Evolutionary conservation across 2,113 vertebrate genomes (phyloP).

Genomic region (Strix uralensis): DNA sequence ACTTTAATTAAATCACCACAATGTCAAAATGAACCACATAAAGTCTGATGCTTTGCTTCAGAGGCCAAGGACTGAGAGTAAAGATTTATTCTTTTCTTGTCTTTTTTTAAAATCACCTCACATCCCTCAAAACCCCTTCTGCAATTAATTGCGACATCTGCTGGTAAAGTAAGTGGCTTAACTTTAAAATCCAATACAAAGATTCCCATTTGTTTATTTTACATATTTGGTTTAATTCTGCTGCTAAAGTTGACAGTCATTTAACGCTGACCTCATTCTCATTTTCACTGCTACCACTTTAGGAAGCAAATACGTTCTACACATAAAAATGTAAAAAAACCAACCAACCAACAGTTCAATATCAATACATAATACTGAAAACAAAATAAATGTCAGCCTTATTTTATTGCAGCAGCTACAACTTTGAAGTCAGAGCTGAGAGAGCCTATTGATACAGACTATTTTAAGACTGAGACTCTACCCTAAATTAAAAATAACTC

Average conservation of each 20-base stretch:
- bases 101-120: not conserved
- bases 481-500: not conserved
- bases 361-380: not conserved
- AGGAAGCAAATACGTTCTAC: not conserved
- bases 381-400: not conserved
- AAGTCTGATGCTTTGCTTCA: not conserved
- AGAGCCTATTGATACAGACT: not conserved
- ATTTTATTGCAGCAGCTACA: not conserved
- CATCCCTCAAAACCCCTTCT: not conserved
- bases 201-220: not conserved
- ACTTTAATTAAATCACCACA: not conserved
- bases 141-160: not conserved
- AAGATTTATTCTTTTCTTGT: not conserved
- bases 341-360: not conserved
- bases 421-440: not conserved
- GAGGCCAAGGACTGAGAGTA: not conserved
- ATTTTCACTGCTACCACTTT: not conserved
- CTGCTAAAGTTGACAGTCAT: not conserved
- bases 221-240: not conserved
- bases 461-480: not conserved
- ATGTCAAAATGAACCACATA: not conserved
- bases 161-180: not conserved
- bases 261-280: not conserved
- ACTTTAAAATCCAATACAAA: not conserved
- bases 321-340: not conserved